Conservation (phyloP, 1,140 invertebrate genomes). For the Hermetia illucens region DNA sequence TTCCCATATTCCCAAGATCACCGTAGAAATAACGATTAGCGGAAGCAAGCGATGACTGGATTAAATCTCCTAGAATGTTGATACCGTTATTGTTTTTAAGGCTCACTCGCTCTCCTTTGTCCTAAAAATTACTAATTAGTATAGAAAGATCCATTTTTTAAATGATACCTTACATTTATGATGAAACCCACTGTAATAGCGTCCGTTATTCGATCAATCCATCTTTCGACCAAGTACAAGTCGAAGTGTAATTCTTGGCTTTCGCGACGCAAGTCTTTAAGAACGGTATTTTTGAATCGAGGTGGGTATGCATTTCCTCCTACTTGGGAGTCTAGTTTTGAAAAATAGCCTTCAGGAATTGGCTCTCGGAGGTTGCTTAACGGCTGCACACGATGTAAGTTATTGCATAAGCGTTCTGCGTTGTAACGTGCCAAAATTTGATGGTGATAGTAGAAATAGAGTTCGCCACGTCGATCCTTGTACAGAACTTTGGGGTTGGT, state of each 20-base stretch:
- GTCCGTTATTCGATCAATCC: conserved; percentile 42
- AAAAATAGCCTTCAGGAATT: conserved; percentile 45
- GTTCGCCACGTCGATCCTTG: conserved; percentile 11
- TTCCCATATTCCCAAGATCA: conserved; percentile 41
- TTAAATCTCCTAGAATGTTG: conserved; percentile 40
- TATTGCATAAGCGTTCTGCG: conserved; percentile 25
- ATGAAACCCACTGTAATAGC: conserved; percentile 34
- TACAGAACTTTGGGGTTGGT: conserved; percentile 14
- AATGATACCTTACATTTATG: not conserved
- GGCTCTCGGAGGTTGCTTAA: conserved; percentile 38
- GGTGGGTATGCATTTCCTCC: conserved; percentile 39
- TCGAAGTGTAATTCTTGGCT: conserved; percentile 36
- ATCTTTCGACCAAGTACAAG: conserved; percentile 39
- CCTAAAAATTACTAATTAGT: conserved; percentile 4
- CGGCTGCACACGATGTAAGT: conserved; percentile 19
- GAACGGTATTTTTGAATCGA: conserved; percentile 30
- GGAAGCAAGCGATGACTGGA: conserved; percentile 36
- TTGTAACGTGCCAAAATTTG: conserved; percentile 26
- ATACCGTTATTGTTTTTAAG: conserved; percentile 36
- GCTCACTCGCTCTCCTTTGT: conserved; percentile 21
- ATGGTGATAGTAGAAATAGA: conserved; percentile 25
- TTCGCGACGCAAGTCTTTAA: conserved; percentile 36
- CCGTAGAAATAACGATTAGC: conserved; percentile 39
- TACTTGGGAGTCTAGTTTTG: conserved; percentile 41
- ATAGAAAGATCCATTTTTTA: not conserved